phyloP scores from a whole-genome alignment of 2,888 invertebrate species.

The Stenchaetothrips biformis region DNA sequence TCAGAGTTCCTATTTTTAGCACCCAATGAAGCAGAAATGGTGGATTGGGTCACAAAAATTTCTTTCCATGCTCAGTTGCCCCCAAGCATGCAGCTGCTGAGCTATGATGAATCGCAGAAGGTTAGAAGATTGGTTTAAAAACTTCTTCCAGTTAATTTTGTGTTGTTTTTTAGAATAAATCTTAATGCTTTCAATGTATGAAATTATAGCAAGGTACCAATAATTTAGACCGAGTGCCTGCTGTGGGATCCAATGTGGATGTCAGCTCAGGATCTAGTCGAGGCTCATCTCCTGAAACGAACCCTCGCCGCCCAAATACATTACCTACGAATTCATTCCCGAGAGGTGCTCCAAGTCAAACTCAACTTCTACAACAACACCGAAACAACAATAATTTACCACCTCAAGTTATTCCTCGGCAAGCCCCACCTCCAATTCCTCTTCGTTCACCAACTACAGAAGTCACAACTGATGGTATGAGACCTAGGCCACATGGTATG shows the following conservation, averaged over 20 bases:
- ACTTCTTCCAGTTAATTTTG: constrained; percentile 15
- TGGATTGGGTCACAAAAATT: constrained; percentile 88
- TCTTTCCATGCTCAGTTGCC: constrained; percentile 88
- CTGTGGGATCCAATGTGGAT: constrained; percentile 36
- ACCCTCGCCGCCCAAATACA: constrained; percentile 38
- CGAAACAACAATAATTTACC: constrained; percentile 54
- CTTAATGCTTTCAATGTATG: not conserved
- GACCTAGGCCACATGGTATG: not conserved
- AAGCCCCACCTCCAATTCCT: constrained; percentile 56
- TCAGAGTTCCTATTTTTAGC: constrained; percentile 90
- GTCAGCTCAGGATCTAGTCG: constrained; percentile 47
- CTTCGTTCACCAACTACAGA: constrained; percentile 47
- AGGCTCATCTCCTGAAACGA: constrained; percentile 48
- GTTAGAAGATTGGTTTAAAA: constrained; percentile 41
- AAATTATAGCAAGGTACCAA: not conserved
- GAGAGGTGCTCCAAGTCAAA: constrained; percentile 36
- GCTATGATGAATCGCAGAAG: constrained; percentile 68
- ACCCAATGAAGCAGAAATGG: constrained; percentile 65
- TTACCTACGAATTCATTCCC: constrained; percentile 16
- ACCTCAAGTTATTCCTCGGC: constrained; percentile 57
- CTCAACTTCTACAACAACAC: constrained; percentile 43
- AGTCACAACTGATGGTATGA: constrained; percentile 29
- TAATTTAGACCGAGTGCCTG: not conserved
- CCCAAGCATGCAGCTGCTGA: constrained; percentile 80
- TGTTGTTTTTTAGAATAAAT: not conserved